A percentile compares a stretch with the other conserved stretches of the same genome.
Conservation (phyloP, 1,140 invertebrate species). For the Lordiphosa collinella region DNA sequence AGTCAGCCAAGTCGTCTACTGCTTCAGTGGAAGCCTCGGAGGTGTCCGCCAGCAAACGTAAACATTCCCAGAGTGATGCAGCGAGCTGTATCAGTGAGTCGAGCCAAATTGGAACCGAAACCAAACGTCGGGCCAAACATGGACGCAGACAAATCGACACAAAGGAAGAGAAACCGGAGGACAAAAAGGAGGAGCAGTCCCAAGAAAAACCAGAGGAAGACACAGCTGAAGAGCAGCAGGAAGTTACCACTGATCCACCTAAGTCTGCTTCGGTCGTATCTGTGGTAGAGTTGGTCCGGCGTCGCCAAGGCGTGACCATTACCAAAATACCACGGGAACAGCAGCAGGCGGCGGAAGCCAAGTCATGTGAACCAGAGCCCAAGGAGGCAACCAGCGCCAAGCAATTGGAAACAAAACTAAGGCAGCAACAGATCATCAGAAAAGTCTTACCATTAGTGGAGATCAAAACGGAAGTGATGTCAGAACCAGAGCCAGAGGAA, state of each 20-base stretch:
- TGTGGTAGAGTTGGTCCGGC: slow-evolving; percentile 58
- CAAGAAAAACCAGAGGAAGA: not conserved
- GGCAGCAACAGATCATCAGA: slow-evolving; percentile 60
- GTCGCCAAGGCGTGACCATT: slow-evolving; percentile 69
- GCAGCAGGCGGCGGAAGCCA: slow-evolving; percentile 16
- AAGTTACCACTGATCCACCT: not conserved
- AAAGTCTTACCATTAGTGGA: slow-evolving; percentile 67
- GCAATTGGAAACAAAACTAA: slow-evolving; percentile 41
- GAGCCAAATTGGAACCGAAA: slow-evolving; percentile 22
- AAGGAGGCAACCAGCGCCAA: slow-evolving; percentile 8
- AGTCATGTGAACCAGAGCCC: slow-evolving; percentile 6
- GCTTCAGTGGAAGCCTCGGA: not conserved
- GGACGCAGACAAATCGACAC: slow-evolving; percentile 22
- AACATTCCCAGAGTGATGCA: slow-evolving; percentile 54
- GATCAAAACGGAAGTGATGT: slow-evolving; percentile 74
- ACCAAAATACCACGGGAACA: slow-evolving; percentile 64
- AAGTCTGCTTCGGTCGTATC: slow-evolving; percentile 34
- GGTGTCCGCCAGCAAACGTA: slow-evolving; percentile 27
- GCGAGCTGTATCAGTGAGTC: slow-evolving; percentile 44
- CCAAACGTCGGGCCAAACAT: slow-evolving; percentile 39
- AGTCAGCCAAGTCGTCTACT: slow-evolving; percentile 27
- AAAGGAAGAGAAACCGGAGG: not conserved
- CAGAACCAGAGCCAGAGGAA: slow-evolving; percentile 73
- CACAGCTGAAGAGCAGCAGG: not conserved
- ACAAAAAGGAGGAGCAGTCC: too few species aligned